Base-by-base conservation (phyloP, 2,113 vertebrate genomes). In the Cyanoderma ruficeps region DNA sequence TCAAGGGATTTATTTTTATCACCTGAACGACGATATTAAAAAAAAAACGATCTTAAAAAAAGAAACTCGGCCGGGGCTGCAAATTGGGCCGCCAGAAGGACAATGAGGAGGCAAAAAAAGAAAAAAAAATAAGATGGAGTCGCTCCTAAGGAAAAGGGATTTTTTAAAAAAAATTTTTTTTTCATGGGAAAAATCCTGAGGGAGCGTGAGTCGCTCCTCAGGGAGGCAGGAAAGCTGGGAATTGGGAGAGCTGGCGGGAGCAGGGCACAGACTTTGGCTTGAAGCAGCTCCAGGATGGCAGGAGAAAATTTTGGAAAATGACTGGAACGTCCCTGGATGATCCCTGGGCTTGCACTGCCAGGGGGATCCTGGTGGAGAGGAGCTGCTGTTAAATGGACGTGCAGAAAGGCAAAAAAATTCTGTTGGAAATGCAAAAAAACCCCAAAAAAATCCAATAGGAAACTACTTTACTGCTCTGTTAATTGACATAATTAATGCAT, bases 401-500 rank as follows among this genome's bases (percentile, higher is more conserved):
- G 35, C 30, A 42, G 17, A 13, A 47, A 64, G 4, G n/a, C 18
- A 23, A 21, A 47, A 23, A n/a, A 37, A 52, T 5, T 6, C 25
- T 11, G 52, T 2, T 39, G 33, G 39, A 87, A 61, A 39, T 2
- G 28, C 10, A 6, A 6, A 61, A 61, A 50, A 21, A n/a, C n/a
- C n/a, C n/a, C 4, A 39, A 5, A 57, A 59, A 47, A 23, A 14
- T 15, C 10, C 2, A 27, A 21, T 1, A 8, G 17, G 21, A 49
- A 39, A 23, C 3, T 5, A 2, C 2, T 56, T 49, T 35, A 7
- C 2, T 63, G 49, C 13, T 41, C 7, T n/a, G 3, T n/a, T 20
- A 24, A 68, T n/a, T 41, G 7, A 25, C 5, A 0, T 1, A 13
- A 49, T 50, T 1, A 35, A 50, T 21, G 7, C 3, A 7, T 18